Base-by-base conservation (phyloP, 2,113 vertebrate genomes). In the Trinectes maculatus region DNA sequence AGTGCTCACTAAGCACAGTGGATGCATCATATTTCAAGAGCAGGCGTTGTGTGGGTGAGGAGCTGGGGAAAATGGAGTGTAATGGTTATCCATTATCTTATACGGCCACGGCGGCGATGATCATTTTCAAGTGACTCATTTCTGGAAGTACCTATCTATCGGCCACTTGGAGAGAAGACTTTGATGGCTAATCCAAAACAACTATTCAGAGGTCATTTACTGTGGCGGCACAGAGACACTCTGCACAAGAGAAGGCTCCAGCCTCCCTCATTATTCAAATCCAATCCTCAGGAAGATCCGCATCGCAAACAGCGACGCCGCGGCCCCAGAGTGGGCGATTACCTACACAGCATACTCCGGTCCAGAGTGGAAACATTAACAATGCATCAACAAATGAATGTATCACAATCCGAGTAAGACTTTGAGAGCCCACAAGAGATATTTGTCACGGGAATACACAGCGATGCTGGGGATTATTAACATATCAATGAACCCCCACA, bases 121-220 rank as follows among this genome's bases (percentile, higher is more conserved):
- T 91, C 88, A 86, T 89, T 91, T 90, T 92, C 90, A 89, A 92
- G 91, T 91, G 91, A 91, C 79, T 91, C 91, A 91, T 92, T 90
- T 89, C 86, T 86, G 85, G 81, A 91, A 92, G 90, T 86, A 85
- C 77, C 89, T 69, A 83, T 91, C 88, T 88, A 89, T 89, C 75
- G 89, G 85, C 84, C 89, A 89, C 89, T 87, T 78, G 19, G 84
- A 85, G 82, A 79, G 77, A 89, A 91, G 90, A 89, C 87, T 86
- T 84, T 88, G 88, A 89, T 79, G 87, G 87, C 89, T 91, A 86
- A 92, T 90, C 90, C 86, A 87, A 89, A 92, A 91, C 88, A 89
- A 90, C 87, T 82, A 89, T 90, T 88, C 86, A 86, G 82, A 86
- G 91, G 89, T 89, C 87, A 87, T 84, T 86, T 69, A 18, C 77